Conservation (phyloP, 2,113 vertebrate genomes). For the Empidonax traillii region DNA sequence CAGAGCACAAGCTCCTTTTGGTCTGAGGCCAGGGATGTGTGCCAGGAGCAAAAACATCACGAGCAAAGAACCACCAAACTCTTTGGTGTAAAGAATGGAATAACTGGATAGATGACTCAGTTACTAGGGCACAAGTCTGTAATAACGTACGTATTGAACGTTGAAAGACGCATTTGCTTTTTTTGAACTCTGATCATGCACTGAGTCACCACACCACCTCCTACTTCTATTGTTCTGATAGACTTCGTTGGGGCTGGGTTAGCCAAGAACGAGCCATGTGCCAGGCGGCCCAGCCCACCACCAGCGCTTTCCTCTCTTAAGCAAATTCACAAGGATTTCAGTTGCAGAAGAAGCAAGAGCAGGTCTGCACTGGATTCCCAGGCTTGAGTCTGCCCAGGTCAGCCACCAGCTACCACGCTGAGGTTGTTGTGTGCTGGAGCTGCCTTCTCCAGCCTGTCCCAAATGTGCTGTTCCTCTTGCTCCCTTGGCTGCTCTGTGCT, state of each 20-base stretch:
- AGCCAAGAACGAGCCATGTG: neutral
- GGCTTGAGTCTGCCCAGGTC: neutral
- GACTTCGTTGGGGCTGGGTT: neutral
- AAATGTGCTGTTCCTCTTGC: neutral
- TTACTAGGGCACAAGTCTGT: neutral
- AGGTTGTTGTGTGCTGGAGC: neutral
- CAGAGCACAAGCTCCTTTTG: conserved; percentile 15
- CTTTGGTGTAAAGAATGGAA: conserved; percentile 5
- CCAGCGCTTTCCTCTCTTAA: neutral
- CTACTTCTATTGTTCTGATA: conserved; percentile 10
- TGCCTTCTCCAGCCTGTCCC: neutral
- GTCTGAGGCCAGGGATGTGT: conserved; percentile 20
- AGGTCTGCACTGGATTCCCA: neutral
- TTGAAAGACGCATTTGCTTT: conserved; percentile 16
- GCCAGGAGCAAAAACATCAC: conserved; percentile 59
- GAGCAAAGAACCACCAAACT: neutral
- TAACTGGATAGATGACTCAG: conserved; percentile 26
- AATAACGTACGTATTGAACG: neutral
- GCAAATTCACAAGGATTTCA: neutral
- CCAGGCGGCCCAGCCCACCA: neutral
- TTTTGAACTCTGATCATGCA: conserved; percentile 12
- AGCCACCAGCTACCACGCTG: neutral
- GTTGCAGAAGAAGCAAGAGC: neutral
- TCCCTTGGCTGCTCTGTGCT: neutral
- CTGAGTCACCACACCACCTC: conserved; percentile 50